phyloP scores from a whole-genome alignment of 2,113 vertebrate species.

The Nerophis ophidion region DNA sequence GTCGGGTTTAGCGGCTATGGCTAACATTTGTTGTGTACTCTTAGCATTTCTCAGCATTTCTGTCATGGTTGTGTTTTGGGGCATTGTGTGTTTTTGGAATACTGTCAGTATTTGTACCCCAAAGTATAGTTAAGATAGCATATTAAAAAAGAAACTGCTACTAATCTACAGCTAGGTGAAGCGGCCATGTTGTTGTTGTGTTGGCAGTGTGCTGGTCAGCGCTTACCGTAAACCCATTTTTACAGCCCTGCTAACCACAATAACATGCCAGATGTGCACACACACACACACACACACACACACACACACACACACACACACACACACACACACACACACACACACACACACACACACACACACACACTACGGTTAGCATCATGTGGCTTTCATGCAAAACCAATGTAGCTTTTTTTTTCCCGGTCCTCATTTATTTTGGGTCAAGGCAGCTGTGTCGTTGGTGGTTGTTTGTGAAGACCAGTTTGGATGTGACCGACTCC shows the following conservation, averaged over 20 bases:
- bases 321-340: too few species aligned
- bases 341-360: too few species aligned
- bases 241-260: conserved; percentile 54
- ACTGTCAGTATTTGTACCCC: too few species aligned
- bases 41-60: too few species aligned
- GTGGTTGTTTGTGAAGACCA: conserved; percentile 53
- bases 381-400: conserved; percentile 43
- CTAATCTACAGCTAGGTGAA: background rate
- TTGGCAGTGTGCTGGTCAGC: conserved; percentile 40
- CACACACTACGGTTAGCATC: conserved; percentile 29
- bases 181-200: conserved; percentile 13
- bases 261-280: conserved; percentile 40
- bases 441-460: conserved; percentile 45
- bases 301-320: too few species aligned
- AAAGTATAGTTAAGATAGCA: too few species aligned
- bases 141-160: background rate
- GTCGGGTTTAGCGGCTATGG: too few species aligned
- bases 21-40: too few species aligned
- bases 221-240: conserved; percentile 51
- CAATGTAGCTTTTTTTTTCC: conserved; percentile 26
- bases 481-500: conserved; percentile 52
- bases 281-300: conserved; percentile 24
- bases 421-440: conserved; percentile 24
- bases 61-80: too few species aligned
- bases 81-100: too few species aligned